Percentiles rank a stretch among this genome's conserved stretches.
These are phyloP conservation scores for Suricata suricatta DNA, from an alignment of 2,113 vertebrate genomes.

Conservation along the genomic window DNA sequence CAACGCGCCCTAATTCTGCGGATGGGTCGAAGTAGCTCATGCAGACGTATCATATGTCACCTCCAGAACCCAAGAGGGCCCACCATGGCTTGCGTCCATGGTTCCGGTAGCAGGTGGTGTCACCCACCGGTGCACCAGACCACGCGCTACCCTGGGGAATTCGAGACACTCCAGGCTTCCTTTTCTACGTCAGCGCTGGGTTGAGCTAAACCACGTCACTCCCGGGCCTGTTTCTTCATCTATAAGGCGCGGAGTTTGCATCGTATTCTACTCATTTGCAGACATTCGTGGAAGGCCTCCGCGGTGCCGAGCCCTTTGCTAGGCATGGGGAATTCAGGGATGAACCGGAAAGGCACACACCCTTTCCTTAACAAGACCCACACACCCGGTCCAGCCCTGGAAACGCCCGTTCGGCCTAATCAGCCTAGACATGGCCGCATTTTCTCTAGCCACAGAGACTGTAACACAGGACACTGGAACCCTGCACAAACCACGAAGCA, in stretches of 20 bases:
- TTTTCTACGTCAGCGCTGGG: neutral
- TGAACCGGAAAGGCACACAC: neutral
- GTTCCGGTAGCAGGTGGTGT: neutral
- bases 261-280: neutral
- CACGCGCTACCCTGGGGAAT: neutral
- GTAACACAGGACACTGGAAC: neutral
- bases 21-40: neutral
- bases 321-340: neutral
- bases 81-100: too few relatives aligned
- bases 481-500: neutral
- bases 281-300: neutral
- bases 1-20: neutral
- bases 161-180: neutral
- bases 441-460: neutral
- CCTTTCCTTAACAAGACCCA: neutral
- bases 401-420: neutral
- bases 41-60: fast-evolving
- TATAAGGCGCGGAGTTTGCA: neutral
- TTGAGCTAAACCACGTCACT: neutral
- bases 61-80: neutral
- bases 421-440: neutral
- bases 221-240: neutral
- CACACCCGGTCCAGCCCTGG: neutral
- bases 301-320: neutral
- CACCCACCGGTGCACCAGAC: neutral